Evolutionary conservation across 2,888 invertebrate genomes (phyloP), one percentile per base, ranked within the genome.

Genomic region (Lepetodrilus schrolli): DNA sequence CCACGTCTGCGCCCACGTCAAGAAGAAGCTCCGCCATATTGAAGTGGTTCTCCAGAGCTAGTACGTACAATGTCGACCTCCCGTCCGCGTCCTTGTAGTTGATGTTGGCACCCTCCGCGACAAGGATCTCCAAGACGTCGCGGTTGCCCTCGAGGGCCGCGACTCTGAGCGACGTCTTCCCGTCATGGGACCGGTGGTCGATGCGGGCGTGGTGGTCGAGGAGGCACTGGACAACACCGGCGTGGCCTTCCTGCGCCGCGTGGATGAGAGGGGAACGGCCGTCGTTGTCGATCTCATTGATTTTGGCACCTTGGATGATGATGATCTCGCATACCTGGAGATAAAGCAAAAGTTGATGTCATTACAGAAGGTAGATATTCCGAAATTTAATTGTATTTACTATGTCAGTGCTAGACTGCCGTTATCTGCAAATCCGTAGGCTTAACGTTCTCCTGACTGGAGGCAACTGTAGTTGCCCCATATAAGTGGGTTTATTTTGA

Each of bases 71-170:
- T 0, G 97, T 96, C 85, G 96, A 96, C 65, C 98, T 93, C 0
- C 96, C 95, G 91, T 98, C 98, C 0, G 97, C 96, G 91, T 98
- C 98, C 87, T 95, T 93, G 48, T 96, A 94, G 91, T 97, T 95
- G 1, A 95, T 93, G 91, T 96, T 96, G 4, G 96, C 96, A 69
- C 85, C 86, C 20, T 78, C 74, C 26, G 78, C 71, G 23, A 83
- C 74, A 20, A 86, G 78, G 74, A 79, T 83, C 51, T 84, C 95
- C 94, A 83, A 79, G 49, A 84, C 82, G 36, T 83, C 95, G 95
- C 72, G 79, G 78, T 90, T 97, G 95, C 0, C 96, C 95, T 95
- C 95, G 20, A 96, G 90, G 0, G 96, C 95, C 20, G 96, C 95
- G 80, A 95, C 92, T 78, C 92, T 84, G 20, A 92, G 81, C 2